Evolutionary conservation across 2,888 invertebrate species (phyloP).

Genomic region (Erannis defoliaria): DNA sequence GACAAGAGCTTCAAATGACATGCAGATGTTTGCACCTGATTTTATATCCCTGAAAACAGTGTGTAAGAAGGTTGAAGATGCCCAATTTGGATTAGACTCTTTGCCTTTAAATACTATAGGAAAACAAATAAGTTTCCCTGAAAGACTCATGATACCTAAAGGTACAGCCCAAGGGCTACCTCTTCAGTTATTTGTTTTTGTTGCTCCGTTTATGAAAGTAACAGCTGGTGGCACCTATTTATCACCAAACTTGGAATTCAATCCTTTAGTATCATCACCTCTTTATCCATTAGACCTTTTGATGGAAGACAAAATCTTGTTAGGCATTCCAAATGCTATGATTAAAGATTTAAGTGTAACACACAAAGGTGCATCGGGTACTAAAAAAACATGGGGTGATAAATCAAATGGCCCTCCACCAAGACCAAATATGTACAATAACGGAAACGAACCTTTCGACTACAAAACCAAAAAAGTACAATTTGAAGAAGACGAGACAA

Average conservation of each 20-base stretch:
- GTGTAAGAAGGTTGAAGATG: conserved; percentile 87
- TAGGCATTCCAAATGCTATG: conserved; percentile 72
- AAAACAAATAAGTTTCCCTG: conserved; percentile 88
- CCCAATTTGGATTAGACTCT: conserved; percentile 83
- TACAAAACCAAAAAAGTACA: conserved; percentile 47
- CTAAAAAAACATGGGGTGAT: conserved; percentile 55
- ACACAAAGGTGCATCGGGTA: conserved; percentile 62
- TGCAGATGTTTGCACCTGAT: conserved; percentile 86
- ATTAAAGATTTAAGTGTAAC: conserved; percentile 69
- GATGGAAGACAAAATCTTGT: conserved; percentile 78
- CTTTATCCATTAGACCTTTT: conserved; percentile 92
- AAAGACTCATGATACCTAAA: conserved; percentile 90
- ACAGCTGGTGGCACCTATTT: conserved; percentile 63
- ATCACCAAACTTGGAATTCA: conserved; percentile 71
- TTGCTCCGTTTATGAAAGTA: conserved; percentile 82
- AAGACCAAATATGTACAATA: conserved; percentile 43
- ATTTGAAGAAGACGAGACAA: conserved; percentile 22
- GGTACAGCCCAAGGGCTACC: conserved; percentile 89
- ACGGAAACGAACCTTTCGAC: conserved; percentile 44
- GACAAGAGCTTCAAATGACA: conserved; percentile 87
- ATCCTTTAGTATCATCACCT: conserved; percentile 74
- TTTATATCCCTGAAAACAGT: conserved; percentile 87
- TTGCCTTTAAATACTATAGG: conserved; percentile 79
- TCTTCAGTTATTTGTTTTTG: conserved; percentile 88
- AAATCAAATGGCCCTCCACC: conserved; percentile 50